These are phyloP conservation scores for Drosophila guanche DNA, from an alignment of 1,140 invertebrate species.

Conservation along the genomic window DNA sequence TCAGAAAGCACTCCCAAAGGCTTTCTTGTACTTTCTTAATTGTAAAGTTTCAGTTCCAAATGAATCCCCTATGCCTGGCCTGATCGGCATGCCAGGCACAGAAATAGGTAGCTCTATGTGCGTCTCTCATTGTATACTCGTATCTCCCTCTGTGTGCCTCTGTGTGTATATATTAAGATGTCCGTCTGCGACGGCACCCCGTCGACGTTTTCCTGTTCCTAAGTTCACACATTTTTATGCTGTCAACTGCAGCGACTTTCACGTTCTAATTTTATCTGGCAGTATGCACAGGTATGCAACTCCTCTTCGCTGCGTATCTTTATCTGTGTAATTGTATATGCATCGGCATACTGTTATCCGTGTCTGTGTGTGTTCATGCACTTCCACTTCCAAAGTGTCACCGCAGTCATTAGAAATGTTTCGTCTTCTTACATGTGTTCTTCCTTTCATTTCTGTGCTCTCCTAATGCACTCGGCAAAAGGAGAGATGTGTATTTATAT, in stretches of 20 bases:
- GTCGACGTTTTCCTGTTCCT: constrained; percentile 69
- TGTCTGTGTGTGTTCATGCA: constrained; percentile 24
- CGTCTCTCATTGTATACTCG: neutral
- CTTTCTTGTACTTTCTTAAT: constrained; percentile 13
- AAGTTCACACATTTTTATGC: constrained; percentile 78
- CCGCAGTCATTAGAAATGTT: constrained; percentile 76
- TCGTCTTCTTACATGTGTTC: constrained; percentile 65
- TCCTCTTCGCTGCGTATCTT: constrained; percentile 5
- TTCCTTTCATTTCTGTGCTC: constrained; percentile 36
- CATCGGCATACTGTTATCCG: neutral
- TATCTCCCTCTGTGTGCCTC: constrained; percentile 2
- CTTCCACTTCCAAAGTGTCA: constrained; percentile 74
- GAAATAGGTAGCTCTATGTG: neutral
- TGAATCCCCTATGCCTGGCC: constrained; percentile 8
- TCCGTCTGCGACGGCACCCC: constrained; percentile 58
- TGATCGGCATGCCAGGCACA: constrained; percentile 11
- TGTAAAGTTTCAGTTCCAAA: constrained; percentile 18
- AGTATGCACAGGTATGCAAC: constrained; percentile 67
- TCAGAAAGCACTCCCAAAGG: no score
- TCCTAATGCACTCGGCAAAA: constrained; percentile 32
- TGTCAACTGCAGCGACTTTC: constrained; percentile 76
- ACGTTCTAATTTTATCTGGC: constrained; percentile 72
- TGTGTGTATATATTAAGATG: constrained; percentile 38
- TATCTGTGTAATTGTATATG: constrained; percentile 14
- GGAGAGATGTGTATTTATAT: constrained; percentile 35